These are phyloP conservation scores for Hemistola chrysoprasaria DNA, from an alignment of 2,888 invertebrate species.

Conservation along the genomic window DNA sequence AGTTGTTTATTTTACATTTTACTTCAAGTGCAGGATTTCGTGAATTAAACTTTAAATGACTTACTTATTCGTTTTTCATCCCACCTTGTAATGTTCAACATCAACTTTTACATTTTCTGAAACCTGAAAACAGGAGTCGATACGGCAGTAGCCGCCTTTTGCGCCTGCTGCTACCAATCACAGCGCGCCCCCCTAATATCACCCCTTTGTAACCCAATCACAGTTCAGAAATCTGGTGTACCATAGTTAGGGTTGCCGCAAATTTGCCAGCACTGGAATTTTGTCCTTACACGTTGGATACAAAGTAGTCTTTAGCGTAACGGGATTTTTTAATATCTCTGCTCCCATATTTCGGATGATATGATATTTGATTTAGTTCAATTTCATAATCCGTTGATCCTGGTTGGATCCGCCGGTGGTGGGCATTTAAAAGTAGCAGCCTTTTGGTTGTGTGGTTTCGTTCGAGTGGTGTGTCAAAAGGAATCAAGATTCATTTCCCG, in stretches of 20 bases:
- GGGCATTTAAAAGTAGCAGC: not conserved
- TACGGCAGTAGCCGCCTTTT: slow-evolving; percentile 51
- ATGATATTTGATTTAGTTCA: slow-evolving; percentile 68
- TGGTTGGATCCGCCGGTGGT: slow-evolving; percentile 27
- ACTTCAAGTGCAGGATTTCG: too few relatives aligned
- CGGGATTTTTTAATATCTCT: slow-evolving; percentile 50
- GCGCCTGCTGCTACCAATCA: slow-evolving; percentile 67
- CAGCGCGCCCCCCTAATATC: slow-evolving; percentile 44
- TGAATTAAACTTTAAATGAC: too few relatives aligned
- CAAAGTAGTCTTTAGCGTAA: slow-evolving; percentile 31
- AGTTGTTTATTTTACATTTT: too few relatives aligned
- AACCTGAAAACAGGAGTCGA: slow-evolving; percentile 49
- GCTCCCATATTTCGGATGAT: slow-evolving; percentile 50
- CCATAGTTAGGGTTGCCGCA: slow-evolving; percentile 46
- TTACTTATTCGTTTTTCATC: too few relatives aligned
- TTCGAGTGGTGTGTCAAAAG: slow-evolving; percentile 48
- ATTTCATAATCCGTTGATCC: slow-evolving; percentile 36
- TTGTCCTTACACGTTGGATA: not conserved
- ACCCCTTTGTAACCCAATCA: slow-evolving; percentile 59
- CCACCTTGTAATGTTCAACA: too few relatives aligned
- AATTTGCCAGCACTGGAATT: slow-evolving; percentile 14
- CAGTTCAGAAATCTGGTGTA: slow-evolving; percentile 59
- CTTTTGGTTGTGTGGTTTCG: slow-evolving; percentile 37
- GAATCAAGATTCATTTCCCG: slow-evolving; percentile 81
- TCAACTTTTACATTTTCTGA: slow-evolving; percentile 22